Conservation (phyloP, 2,113 vertebrate species). For the Cygnus atratus region DNA sequence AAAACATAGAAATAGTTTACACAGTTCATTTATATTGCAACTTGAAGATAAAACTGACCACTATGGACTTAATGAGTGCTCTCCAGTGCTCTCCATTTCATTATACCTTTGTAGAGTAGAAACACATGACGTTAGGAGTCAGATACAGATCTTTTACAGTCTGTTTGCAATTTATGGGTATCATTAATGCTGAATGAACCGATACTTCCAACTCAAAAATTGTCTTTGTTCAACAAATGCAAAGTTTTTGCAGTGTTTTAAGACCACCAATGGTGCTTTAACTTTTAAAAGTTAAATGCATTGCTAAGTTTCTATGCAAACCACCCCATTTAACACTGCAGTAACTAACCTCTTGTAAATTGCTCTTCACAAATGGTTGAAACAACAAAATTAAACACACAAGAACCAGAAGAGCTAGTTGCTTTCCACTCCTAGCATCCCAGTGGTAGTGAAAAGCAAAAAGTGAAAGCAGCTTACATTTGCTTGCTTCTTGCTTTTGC, state of each 20-base stretch:
- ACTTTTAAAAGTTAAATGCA: neutral
- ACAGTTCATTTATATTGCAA: neutral
- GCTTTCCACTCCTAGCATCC: neutral
- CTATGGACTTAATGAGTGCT: neutral
- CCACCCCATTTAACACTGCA: neutral
- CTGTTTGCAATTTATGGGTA: neutral
- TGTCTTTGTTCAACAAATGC: neutral
- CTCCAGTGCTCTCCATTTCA: neutral
- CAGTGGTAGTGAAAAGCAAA: accelerated
- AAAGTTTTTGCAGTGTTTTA: neutral
- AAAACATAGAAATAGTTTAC: neutral
- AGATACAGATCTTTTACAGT: neutral
- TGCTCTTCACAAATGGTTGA: neutral
- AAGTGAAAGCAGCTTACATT: neutral
- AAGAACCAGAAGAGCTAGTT: neutral
- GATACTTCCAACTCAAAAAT: neutral
- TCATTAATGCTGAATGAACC: neutral
- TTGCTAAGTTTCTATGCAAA: neutral
- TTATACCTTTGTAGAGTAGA: neutral
- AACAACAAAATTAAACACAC: neutral
- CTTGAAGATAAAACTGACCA: neutral
- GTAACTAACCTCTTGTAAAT: neutral
- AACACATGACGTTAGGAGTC: neutral
- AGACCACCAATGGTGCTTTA: neutral
- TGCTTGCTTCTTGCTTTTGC: neutral